Base-by-base conservation (phyloP, 2,888 invertebrate species). In the Tetanocera ferruginea region DNA sequence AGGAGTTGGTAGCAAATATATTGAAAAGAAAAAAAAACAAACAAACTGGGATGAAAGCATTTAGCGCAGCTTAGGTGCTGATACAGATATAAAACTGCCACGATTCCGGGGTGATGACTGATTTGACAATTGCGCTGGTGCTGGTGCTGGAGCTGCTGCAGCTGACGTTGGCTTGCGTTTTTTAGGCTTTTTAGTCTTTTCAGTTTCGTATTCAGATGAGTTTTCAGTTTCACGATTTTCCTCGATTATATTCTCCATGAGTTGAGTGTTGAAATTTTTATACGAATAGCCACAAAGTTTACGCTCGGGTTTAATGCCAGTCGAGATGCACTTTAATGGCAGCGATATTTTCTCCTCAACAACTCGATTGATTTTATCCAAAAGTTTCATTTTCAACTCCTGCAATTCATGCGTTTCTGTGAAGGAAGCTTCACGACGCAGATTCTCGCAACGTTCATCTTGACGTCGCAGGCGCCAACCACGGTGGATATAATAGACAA, bases 321-420 rank as follows among this genome's bases (percentile, higher is more conserved):
- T 52, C 3, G 67, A 43, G 49, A 69, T 69, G 43, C 57, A 74
- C 23, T 73, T 49, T 34, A 70, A 55, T 17, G 70, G 76, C 1
- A 51, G 14, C 9, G 76, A 49, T n/a, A 76, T 69, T 28, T 69
- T 80, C 43, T 80, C 80, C 51, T 77, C 77, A 8, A 79, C 76
- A 37, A 81, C 37, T 57, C 75, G 66, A 49, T 81, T 78, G n/a
- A 83, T 72, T n/a, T 51, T 64, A 52, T 80, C 67, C 51, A 81
- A 67, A 34, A 82, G 76, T 37, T 81, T 80, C 3, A 74, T 57
- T 52, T 80, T 83, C 17, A 80, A 14, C 19, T 62, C 74, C 31
- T 75, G 78, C 11, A 79, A 19, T 57, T 82, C 80, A 8, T 77
- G 75, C 43, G 73, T 82, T 19, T 81, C 78, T 0, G 82, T 82